phyloP scores from a whole-genome alignment of 2,888 invertebrate genomes.

The Galeruca laticollis region DNA sequence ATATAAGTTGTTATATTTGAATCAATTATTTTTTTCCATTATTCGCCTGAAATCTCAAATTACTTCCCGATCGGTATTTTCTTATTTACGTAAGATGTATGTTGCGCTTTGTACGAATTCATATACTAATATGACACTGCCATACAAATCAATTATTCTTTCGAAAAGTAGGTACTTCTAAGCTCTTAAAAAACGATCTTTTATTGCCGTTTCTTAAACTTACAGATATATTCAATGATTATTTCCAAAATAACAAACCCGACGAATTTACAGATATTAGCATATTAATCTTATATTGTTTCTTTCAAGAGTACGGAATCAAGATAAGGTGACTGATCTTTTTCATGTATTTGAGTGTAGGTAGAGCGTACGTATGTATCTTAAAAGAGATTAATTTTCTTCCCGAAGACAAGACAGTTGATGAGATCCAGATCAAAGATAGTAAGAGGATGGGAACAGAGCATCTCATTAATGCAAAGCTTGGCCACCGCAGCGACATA shows the following conservation, averaged over 20 bases:
- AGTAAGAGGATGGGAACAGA: constrained; percentile 60
- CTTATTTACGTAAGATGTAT: no score
- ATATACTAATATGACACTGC: no score
- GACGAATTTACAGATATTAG: constrained; percentile 1
- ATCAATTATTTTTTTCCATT: no score
- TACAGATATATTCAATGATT: neutral
- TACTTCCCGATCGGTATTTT: no score
- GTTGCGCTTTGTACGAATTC: no score
- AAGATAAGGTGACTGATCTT: constrained; percentile 25
- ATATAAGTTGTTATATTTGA: no score
- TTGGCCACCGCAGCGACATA: constrained; percentile 56
- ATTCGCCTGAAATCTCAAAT: no score
- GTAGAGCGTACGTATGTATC: constrained; percentile 40
- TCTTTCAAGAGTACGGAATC: constrained; percentile 21
- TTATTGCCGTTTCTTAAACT: no score
- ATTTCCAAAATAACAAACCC: neutral
- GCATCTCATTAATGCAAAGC: constrained; percentile 62
- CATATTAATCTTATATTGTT: constrained; percentile 7
- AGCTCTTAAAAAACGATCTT: no score
- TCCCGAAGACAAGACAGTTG: constrained; percentile 59
- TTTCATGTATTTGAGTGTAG: constrained; percentile 43
- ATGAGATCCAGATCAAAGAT: constrained; percentile 61
- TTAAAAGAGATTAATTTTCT: constrained; percentile 58
- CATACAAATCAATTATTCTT: no score
- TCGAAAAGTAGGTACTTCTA: no score